These are phyloP conservation scores for Stenolophus ochropezus DNA, from an alignment of 2,888 invertebrate species.

Conservation along the genomic window DNA sequence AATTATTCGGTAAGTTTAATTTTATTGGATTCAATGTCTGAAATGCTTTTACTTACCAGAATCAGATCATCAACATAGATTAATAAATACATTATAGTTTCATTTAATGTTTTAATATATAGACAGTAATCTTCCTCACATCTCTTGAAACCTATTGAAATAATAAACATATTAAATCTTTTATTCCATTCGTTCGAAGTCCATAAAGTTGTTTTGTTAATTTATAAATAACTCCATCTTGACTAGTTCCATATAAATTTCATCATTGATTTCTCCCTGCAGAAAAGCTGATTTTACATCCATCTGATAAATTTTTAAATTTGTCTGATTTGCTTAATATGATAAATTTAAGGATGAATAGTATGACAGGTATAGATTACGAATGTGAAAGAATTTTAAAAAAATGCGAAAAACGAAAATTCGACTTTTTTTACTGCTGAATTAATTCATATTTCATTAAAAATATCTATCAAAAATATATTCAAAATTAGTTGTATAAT, in stretches of 20 bases:
- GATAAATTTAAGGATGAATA: no score
- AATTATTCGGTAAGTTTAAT: constrained; percentile 60
- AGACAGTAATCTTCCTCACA: constrained; percentile 64
- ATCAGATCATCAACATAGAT: constrained; percentile 64
- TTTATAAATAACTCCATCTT: not conserved
- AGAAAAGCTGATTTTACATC: constrained; percentile 66
- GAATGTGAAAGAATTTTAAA: no score
- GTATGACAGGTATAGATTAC: no score
- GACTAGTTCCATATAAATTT: constrained; percentile 63
- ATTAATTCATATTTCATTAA: no score
- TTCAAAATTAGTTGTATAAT: no score
- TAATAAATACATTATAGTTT: constrained; percentile 55
- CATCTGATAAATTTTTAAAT: constrained; percentile 62
- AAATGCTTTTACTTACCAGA: constrained; percentile 52
- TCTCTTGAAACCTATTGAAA: constrained; percentile 59
- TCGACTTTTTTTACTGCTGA: no score
- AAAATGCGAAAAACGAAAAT: no score
- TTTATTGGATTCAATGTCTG: constrained; percentile 60
- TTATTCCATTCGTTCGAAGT: constrained; percentile 64
- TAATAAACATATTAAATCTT: constrained; percentile 60
- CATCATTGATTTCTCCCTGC: constrained; percentile 64
- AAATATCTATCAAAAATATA: no score
- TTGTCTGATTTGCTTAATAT: constrained; percentile 8
- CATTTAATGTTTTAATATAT: constrained; percentile 59
- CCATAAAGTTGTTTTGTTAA: constrained; percentile 65